Evolutionary conservation across 2,113 vertebrate species (phyloP).

Genomic region (Thamnophis sirtalis): DNA sequence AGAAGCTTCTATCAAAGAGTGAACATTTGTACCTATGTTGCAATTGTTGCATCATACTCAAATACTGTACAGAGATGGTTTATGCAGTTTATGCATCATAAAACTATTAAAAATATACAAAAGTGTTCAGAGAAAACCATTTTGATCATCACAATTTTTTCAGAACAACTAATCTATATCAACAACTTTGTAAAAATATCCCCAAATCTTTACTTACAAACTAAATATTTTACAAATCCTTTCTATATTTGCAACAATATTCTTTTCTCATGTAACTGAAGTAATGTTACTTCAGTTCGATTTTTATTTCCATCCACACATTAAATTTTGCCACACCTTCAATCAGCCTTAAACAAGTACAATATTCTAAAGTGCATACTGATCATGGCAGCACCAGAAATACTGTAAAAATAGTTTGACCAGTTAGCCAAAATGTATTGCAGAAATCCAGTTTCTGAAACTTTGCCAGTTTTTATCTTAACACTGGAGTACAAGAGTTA

Average conservation of each 20-base stretch:
- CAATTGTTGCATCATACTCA: slow-evolving; percentile 22
- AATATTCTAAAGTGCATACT: background rate
- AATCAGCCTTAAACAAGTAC: background rate
- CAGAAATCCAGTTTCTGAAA: background rate
- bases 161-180: background rate
- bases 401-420: background rate
- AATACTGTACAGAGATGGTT: background rate
- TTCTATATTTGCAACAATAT: background rate
- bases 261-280: background rate
- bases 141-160: slow-evolving; percentile 4
- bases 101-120: background rate
- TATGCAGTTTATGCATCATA: background rate
- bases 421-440: background rate
- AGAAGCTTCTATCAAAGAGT: background rate
- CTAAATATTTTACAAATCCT: background rate
- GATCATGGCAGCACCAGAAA: background rate
- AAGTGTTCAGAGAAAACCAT: background rate
- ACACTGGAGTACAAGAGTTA: background rate
- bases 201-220: background rate
- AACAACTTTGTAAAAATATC: background rate
- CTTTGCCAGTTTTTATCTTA: background rate
- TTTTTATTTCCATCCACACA: background rate
- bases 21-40: slow-evolving; percentile 10
- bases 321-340: background rate
- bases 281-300: background rate